Conservation (phyloP, 1,140 invertebrate genomes). For the Tyrophagus putrescentiae region DNA sequence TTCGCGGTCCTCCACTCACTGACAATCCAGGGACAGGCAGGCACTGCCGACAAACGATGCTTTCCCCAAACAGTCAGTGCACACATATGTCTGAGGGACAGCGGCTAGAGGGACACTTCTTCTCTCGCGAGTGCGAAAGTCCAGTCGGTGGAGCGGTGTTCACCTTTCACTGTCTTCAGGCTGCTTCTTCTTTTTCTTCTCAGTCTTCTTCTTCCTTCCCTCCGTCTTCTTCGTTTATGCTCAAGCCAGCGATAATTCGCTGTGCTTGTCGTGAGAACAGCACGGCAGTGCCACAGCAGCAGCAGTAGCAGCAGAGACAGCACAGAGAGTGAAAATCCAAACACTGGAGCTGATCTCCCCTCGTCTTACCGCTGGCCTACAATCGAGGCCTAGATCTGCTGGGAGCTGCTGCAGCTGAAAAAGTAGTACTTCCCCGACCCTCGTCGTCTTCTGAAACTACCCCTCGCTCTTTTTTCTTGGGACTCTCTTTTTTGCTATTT, state of each 20-base stretch:
- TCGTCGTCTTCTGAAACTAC: no score
- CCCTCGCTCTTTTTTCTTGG: no score
- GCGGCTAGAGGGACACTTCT: background rate
- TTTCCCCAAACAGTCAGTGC: no score
- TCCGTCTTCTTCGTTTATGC: no score
- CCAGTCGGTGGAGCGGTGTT: no score
- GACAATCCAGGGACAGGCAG: background rate
- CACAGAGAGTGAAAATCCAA: no score
- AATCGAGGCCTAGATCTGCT: slow-evolving; percentile 10
- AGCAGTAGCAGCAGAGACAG: no score
- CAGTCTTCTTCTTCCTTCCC: background rate
- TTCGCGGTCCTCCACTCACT: background rate
- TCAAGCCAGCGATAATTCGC: slow-evolving; percentile 2
- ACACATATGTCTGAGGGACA: background rate
- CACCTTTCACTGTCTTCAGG: slow-evolving; percentile 9
- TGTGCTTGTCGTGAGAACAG: slow-evolving; percentile 12
- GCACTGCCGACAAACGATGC: background rate
- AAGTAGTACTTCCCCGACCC: no score
- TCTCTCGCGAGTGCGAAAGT: no score
- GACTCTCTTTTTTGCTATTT: no score
- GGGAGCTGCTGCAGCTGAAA: no score
- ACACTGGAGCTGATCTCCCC: background rate
- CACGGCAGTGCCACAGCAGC: no score
- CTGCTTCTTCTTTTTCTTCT: background rate
- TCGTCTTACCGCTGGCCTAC: background rate